These are phyloP conservation scores for Phengaris arion DNA, from an alignment of 2,888 invertebrate species.

Conservation along the genomic window DNA sequence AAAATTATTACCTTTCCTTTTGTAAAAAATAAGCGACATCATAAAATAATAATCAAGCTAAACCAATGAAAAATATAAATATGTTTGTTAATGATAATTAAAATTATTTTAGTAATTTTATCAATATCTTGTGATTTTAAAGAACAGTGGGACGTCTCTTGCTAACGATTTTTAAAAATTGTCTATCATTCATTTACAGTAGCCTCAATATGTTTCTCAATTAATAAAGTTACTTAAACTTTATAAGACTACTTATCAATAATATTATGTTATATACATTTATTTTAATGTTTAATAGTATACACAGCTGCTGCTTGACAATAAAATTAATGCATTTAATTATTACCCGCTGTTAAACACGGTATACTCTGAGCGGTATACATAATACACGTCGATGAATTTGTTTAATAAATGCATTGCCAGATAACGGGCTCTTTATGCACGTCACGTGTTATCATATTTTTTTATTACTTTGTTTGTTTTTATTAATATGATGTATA, in stretches of 20 bases:
- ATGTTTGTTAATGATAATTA: neutral
- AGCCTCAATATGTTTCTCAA: neutral
- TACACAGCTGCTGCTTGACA: conserved; percentile 1
- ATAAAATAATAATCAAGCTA: too few species aligned
- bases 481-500: neutral
- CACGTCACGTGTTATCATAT: neutral
- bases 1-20: too few species aligned
- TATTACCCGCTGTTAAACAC: conserved; percentile 29
- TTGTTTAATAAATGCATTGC: conserved; percentile 23
- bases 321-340: conserved; percentile 30
- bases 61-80: neutral
- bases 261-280: conserved; percentile 8
- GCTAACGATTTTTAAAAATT: neutral
- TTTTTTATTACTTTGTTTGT: neutral
- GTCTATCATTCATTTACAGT: neutral
- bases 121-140: neutral
- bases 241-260: neutral
- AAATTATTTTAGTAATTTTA: neutral
- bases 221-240: neutral
- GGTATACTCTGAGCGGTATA: neutral
- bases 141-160: conserved; percentile 3
- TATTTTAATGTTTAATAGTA: neutral
- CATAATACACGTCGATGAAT: neutral
- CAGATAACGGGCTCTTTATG: conserved; percentile 24
- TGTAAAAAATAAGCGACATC: too few species aligned